These are phyloP conservation scores for Paramacrobiotus metropolitanus DNA, from an alignment of 1,140 invertebrate genomes.

Conservation along the genomic window DNA sequence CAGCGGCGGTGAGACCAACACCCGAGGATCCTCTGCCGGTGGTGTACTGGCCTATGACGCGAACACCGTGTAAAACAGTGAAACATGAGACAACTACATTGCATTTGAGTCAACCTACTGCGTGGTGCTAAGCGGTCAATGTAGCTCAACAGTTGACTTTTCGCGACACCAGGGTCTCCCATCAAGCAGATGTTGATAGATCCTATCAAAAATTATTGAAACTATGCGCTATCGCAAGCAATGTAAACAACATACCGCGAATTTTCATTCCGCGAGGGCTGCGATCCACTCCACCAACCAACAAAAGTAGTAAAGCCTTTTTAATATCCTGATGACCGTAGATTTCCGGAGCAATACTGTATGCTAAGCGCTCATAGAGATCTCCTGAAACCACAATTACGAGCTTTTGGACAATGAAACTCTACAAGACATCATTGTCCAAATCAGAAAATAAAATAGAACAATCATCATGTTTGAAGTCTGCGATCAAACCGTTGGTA, in stretches of 20 bases:
- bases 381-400: slow-evolving; percentile 30
- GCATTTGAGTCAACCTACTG: slow-evolving; percentile 27
- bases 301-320: slow-evolving; percentile 70
- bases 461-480: too few relatives aligned
- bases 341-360: slow-evolving; percentile 90
- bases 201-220: too few relatives aligned
- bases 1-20: slow-evolving; percentile 89
- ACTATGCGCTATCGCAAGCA: slow-evolving; percentile 11
- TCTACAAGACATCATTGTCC: too few relatives aligned
- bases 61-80: slow-evolving; percentile 7
- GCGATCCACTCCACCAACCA: slow-evolving; percentile 87
- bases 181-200: slow-evolving; percentile 97
- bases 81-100: slow-evolving; percentile 7
- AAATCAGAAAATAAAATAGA: too few relatives aligned
- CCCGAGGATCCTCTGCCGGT: slow-evolving; percentile 90
- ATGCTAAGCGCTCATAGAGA: slow-evolving; percentile 73
- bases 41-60: slow-evolving; percentile 53
- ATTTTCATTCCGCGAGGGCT: slow-evolving; percentile 46
- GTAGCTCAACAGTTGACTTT: slow-evolving; percentile 84
- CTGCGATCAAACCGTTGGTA: too few relatives aligned
- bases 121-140: slow-evolving; percentile 76
- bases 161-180: slow-evolving; percentile 98
- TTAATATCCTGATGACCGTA: slow-evolving; percentile 96
- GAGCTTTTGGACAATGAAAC: slow-evolving; percentile 7
- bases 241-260: slow-evolving; percentile 30